Evolutionary conservation across 64 coral and sea anemone species (phyloP).

Genomic region (Orbicella faveolata): DNA sequence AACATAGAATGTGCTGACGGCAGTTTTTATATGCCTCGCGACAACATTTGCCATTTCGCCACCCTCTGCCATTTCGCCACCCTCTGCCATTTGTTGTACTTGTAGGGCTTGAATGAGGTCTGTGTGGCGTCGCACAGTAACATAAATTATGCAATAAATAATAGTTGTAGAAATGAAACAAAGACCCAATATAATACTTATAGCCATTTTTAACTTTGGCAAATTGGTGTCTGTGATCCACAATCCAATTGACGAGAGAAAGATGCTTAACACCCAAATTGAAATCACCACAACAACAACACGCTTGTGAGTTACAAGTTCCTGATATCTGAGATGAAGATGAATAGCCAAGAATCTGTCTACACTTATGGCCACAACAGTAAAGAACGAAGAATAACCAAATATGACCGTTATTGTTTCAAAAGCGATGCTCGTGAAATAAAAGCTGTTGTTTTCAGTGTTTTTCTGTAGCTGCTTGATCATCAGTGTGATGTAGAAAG

Average conservation of each 20-base stretch:
- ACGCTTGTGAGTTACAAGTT: conserved; percentile 13
- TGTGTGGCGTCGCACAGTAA: neutral
- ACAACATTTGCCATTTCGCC: neutral
- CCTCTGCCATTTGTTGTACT: neutral
- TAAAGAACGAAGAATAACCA: neutral
- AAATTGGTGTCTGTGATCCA: too few species aligned
- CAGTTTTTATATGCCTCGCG: conserved; percentile 5
- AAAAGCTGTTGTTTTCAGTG: neutral
- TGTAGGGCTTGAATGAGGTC: neutral
- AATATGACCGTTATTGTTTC: neutral
- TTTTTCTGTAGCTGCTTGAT: neutral
- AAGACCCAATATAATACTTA: neutral
- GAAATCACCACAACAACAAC: neutral
- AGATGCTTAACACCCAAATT: neutral
- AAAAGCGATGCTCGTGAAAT: too few species aligned
- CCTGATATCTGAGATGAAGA: too few species aligned
- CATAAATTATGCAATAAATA: neutral
- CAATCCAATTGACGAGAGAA: neutral
- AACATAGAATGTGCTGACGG: neutral
- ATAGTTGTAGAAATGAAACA: neutral
- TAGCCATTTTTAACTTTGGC: too few species aligned
- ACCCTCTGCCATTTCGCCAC: too few species aligned
- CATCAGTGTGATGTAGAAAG: neutral
- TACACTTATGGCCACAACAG: neutral
- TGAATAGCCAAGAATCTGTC: too few species aligned